Evolutionary conservation across 2,113 vertebrate species (phyloP).

Genomic region (Pomatostomus ruficeps): DNA sequence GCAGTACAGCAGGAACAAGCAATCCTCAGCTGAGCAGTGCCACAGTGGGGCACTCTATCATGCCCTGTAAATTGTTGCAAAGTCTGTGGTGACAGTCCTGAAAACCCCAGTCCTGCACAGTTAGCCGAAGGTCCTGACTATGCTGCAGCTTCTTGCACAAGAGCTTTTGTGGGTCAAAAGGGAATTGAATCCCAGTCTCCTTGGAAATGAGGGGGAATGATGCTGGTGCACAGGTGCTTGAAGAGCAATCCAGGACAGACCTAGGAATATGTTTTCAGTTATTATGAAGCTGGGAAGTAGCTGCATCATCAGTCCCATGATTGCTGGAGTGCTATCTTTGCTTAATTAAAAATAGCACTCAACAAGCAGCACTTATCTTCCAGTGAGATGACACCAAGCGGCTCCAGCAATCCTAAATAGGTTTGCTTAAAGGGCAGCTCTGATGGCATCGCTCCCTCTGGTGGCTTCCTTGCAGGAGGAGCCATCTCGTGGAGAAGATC

Average conservation of each 20-base stretch:
- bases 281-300: conserved; percentile 23
- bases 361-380: not conserved
- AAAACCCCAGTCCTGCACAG: not conserved
- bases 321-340: conserved; percentile 28
- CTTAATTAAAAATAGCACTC: conserved; percentile 56
- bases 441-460: not conserved
- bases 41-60: too few species aligned
- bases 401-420: not conserved
- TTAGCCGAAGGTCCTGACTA: not conserved
- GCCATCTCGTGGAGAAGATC: rapidly evolving
- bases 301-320: conserved; percentile 32
- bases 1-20: not conserved
- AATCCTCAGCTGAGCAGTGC: not conserved
- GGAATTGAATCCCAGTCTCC: not conserved
- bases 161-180: not conserved
- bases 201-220: not conserved
- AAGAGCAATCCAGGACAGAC: not conserved
- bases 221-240: not conserved
- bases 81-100: not conserved
- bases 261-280: not conserved
- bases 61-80: not conserved
- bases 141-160: not conserved
- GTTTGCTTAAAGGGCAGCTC: not conserved
- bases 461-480: not conserved
- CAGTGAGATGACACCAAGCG: not conserved